Evolutionary conservation across 2,888 invertebrate genomes (phyloP), one percentile per base, ranked within the genome.

Genomic region (Meiosimyza decipiens): DNA sequence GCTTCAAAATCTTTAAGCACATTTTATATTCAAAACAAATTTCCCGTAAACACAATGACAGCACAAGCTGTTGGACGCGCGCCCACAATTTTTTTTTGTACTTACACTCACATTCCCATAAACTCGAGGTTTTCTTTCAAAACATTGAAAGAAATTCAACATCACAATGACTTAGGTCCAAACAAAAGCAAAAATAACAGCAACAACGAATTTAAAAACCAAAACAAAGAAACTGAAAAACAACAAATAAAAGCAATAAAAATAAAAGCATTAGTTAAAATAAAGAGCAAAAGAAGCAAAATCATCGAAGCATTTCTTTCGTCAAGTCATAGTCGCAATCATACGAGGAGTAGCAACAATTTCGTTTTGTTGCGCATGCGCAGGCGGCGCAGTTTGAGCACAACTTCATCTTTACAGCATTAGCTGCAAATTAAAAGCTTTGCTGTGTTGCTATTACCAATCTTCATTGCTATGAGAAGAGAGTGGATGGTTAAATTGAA

Each of bases 131-230:
- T 18, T 57, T 57, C 28, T 57, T 57, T 28, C 18, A 12, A 28
- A 57, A 18, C 28, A 57, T 13, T 28, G 18, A 28, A 18, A 22
- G 28, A n/a, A 57, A 18, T 28, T 28, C 12, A 57, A 22, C 57
- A 28, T 11, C 57, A 28, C 13, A 57, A 57, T 57, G 12, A 28
- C 57, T 57, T 15, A 57, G 15, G 57, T 57, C 57, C 15, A 57
- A 57, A 57, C 28, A 57, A 57, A 18, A 15, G 22, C 13, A 18
- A 40, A 62, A 40, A 62, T 40, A 62, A 47, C 50, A 50, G 49
- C 18, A 63, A 63, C 18, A 63, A 63, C 63, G 63, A 63, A 49
- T 63, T 18, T 16, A n/a, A 33, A 7, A 63, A 63, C 49, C 63
- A 63, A 63, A 63, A 62, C 62, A 62, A 22, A 63, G 16, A 47